A percentile compares a stretch with the other conserved stretches of the same genome.
Evolutionary conservation across 2,888 invertebrate genomes (phyloP).

Genomic region (Agriopis aurantiaria): DNA sequence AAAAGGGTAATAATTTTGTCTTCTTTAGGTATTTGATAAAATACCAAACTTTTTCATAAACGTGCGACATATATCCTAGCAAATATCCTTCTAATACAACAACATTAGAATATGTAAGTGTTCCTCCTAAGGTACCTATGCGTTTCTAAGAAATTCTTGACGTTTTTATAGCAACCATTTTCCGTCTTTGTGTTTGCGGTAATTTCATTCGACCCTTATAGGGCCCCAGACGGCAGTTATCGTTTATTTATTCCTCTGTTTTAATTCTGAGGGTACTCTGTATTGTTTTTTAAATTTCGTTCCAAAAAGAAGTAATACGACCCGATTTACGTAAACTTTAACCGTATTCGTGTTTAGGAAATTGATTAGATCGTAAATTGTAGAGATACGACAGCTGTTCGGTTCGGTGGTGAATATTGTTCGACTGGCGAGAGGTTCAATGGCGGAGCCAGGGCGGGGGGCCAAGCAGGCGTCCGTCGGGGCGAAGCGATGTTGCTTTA

Average conservation of each 20-base stretch:
- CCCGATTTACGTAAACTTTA: constrained; percentile 20
- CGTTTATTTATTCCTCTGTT: constrained; percentile 57
- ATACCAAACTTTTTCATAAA: too few species aligned
- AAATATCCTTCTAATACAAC: background rate
- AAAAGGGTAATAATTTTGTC: too few species aligned
- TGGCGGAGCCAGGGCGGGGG: constrained; percentile 15
- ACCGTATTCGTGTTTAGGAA: constrained; percentile 22
- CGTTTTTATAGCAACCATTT: constrained; percentile 48
- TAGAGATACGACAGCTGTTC: constrained; percentile 40
- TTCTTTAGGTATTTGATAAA: too few species aligned
- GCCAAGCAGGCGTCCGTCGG: constrained; percentile 33
- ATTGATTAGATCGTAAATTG: constrained; percentile 34
- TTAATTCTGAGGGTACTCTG: constrained; percentile 50
- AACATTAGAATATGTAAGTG: constrained; percentile 4
- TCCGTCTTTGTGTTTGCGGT: constrained; percentile 50
- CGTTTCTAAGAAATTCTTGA: constrained; percentile 32
- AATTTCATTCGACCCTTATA: constrained; percentile 47
- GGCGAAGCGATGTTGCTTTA: constrained; percentile 67
- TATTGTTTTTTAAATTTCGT: constrained; percentile 36
- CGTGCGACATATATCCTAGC: too few species aligned
- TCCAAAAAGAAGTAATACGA: constrained; percentile 12
- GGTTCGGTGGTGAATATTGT: constrained; percentile 44
- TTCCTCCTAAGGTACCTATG: background rate
- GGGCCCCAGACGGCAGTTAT: constrained; percentile 52
- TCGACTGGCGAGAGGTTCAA: constrained; percentile 36